These are phyloP conservation scores for Sitta europaea DNA, from an alignment of 2,113 vertebrate genomes.

Conservation along the genomic window DNA sequence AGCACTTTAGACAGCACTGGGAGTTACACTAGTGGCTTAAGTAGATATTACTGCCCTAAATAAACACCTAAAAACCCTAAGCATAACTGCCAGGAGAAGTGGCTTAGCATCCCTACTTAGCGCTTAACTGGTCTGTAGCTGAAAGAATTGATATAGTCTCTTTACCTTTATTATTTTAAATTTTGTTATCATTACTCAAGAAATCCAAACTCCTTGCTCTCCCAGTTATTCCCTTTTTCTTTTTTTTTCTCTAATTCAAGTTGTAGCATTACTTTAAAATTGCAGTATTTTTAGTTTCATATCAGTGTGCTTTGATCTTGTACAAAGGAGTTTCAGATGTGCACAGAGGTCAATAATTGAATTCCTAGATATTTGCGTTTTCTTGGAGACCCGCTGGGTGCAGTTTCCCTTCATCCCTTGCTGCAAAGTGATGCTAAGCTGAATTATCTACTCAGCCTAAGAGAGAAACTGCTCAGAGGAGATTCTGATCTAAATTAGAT, in stretches of 20 bases:
- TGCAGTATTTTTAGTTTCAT: not conserved
- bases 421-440: constrained; percentile 4
- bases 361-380: not conserved
- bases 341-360: not conserved
- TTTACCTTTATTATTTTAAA: not conserved
- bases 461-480: not conserved
- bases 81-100: not conserved
- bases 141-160: not conserved
- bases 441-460: constrained; percentile 11
- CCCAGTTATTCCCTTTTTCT: not conserved
- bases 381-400: not conserved
- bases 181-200: not conserved
- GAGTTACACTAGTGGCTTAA: not conserved
- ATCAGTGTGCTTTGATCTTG: not conserved
- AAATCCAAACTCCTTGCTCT: not conserved
- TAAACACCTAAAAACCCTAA: not conserved
- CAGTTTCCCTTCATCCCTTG: not conserved
- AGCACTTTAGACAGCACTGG: not conserved
- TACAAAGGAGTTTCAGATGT: not conserved
- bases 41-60: not conserved
- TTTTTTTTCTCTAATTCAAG: not conserved
- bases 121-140: not conserved
- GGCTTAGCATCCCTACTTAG: not conserved
- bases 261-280: not conserved
- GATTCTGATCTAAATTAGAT: constrained; percentile 25